phyloP scores from a whole-genome alignment of 2,888 invertebrate genomes.

The Chesias legatella region DNA sequence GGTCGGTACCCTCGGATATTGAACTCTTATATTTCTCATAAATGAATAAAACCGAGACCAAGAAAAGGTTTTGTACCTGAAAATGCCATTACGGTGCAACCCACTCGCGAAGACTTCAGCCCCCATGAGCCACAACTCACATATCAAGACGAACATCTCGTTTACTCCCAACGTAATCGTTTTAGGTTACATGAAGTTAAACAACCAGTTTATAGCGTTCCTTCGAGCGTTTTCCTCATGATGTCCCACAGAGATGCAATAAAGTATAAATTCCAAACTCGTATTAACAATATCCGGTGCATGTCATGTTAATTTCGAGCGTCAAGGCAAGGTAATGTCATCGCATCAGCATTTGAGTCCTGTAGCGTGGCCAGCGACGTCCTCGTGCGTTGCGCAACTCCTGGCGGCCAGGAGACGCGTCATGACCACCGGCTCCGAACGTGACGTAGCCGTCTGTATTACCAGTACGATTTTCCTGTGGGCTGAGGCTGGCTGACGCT shows the following conservation, averaged over 20 bases:
- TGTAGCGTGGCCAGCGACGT: slow-evolving; percentile 37
- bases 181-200: too few relatives aligned
- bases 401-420: slow-evolving; percentile 47
- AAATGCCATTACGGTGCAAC: too few relatives aligned
- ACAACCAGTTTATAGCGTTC: background rate
- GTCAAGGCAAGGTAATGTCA: slow-evolving; percentile 31
- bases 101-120: too few relatives aligned
- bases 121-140: too few relatives aligned
- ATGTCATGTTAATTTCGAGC: slow-evolving; percentile 29
- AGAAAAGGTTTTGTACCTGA: too few relatives aligned
- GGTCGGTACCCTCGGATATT: too few relatives aligned
- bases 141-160: too few relatives aligned
- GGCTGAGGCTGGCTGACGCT: slow-evolving; percentile 33
- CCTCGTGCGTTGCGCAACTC: slow-evolving; percentile 58
- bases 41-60: too few relatives aligned
- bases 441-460: slow-evolving; percentile 64
- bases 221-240: slow-evolving; percentile 4
- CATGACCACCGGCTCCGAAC: slow-evolving; percentile 48
- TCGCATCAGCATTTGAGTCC: slow-evolving; percentile 39
- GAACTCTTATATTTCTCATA: too few relatives aligned
- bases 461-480: slow-evolving; percentile 62
- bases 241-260: slow-evolving; percentile 2
- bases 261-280: slow-evolving; percentile 18
- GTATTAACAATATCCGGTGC: slow-evolving; percentile 30
- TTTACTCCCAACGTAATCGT: too few relatives aligned